These are phyloP conservation scores for Danio choprae DNA, from an alignment of 2,797 vertebrate genomes.

Conservation along the genomic window DNA sequence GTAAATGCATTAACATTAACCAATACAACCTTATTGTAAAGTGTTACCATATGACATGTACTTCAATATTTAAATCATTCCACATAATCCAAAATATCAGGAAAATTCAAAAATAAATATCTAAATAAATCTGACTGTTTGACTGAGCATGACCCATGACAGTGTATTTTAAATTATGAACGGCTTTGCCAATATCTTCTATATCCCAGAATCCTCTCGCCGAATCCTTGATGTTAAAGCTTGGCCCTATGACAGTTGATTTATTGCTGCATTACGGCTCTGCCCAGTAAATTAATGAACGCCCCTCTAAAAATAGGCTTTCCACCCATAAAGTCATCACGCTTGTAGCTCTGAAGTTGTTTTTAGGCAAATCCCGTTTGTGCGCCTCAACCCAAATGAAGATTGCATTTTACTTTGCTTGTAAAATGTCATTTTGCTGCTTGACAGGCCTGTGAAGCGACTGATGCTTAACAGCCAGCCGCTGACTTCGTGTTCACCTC, in stretches of 20 bases:
- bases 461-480: constrained; percentile 20
- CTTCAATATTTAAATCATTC: background rate
- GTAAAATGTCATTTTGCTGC: constrained; percentile 65
- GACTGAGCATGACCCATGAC: background rate
- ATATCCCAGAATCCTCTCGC: constrained; percentile 6
- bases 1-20: too few species aligned
- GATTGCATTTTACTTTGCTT: constrained; percentile 65
- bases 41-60: too few species aligned
- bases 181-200: background rate
- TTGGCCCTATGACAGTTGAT: constrained; percentile 49
- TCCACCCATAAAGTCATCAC: constrained; percentile 73
- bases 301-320: constrained; percentile 72
- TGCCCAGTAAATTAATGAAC: constrained; percentile 63
- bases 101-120: background rate
- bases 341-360: constrained; percentile 69
- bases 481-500: constrained; percentile 23
- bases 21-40: too few species aligned
- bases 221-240: constrained; percentile 17
- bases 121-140: background rate
- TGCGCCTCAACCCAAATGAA: constrained; percentile 68
- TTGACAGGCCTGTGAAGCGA: constrained; percentile 55
- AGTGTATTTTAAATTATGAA: background rate
- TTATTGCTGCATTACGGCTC: constrained; percentile 46
- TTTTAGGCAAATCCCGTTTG: constrained; percentile 73
- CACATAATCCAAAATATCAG: background rate